A percentile compares a stretch with the other conserved stretches of the same genome.
These are phyloP conservation scores for Cephus runcator DNA, from an alignment of 2,888 invertebrate genomes.

Conservation along the genomic window DNA sequence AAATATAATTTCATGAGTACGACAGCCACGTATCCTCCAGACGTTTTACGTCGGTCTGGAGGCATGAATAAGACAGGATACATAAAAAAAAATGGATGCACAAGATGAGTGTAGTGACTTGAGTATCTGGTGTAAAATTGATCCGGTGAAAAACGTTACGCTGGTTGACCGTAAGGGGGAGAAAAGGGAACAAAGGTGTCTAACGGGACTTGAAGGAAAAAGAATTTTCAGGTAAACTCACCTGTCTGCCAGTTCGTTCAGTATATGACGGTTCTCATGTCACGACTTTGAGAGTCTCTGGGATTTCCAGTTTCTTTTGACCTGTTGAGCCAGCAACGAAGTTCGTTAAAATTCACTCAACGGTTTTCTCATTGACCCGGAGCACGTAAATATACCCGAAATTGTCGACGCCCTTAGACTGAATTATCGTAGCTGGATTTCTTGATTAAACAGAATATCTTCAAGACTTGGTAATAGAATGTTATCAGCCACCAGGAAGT, in stretches of 20 bases:
- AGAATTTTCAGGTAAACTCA: neutral
- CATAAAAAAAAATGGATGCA: neutral
- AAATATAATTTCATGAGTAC: neutral
- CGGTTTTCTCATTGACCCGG: neutral
- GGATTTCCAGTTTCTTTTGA: neutral
- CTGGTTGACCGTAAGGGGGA: neutral
- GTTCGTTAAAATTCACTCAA: neutral
- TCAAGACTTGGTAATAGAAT: neutral
- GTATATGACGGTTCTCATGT: neutral
- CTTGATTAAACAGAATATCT: neutral
- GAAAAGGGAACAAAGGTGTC: neutral
- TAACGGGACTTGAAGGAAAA: neutral
- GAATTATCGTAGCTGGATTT: neutral
- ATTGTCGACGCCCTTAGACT: neutral
- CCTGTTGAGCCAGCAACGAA: neutral
- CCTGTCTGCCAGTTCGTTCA: neutral
- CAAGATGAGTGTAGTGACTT: no score
- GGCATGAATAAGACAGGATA: neutral
- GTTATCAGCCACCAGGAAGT: neutral
- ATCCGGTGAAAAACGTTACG: no score
- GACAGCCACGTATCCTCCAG: neutral
- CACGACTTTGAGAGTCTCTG: neutral
- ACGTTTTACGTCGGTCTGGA: neutral
- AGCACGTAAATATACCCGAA: neutral
- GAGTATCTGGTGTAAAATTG: no score